These are phyloP conservation scores for Platerodrilus igneus DNA, from an alignment of 2,888 invertebrate species.

Conservation along the genomic window DNA sequence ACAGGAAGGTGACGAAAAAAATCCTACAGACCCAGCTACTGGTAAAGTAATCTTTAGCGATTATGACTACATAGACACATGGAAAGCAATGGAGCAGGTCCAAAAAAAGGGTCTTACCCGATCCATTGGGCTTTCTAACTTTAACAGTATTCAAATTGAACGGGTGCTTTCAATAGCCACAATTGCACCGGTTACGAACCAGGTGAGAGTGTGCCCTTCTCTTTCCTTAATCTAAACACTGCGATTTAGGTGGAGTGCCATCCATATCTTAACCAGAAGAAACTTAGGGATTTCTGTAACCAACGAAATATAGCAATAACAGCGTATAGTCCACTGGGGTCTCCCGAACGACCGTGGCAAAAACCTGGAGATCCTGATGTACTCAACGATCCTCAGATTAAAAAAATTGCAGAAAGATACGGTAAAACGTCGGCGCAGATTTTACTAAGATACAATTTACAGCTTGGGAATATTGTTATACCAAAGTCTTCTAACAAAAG, in stretches of 20 bases:
- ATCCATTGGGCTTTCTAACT: constrained; percentile 80
- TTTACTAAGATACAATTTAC: constrained; percentile 45
- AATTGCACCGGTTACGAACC: constrained; percentile 63
- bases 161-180: constrained; percentile 60
- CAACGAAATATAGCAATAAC: constrained; percentile 61
- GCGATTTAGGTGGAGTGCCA: constrained; percentile 73
- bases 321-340: constrained; percentile 77
- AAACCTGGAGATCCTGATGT: constrained; percentile 65
- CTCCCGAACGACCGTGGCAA: constrained; percentile 77
- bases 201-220: constrained; percentile 51
- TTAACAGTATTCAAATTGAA: constrained; percentile 70
- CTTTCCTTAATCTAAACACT: too few species aligned
- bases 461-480: constrained; percentile 3
- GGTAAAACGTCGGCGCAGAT: constrained; percentile 64
- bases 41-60: constrained; percentile 49
- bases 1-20: constrained; percentile 59
- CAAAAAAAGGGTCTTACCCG: constrained; percentile 61
- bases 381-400: constrained; percentile 64
- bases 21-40: constrained; percentile 56
- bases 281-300: constrained; percentile 63
- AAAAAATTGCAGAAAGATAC: constrained; percentile 56
- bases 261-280: constrained; percentile 67
- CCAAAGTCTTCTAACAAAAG: constrained; percentile 5
- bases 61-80: constrained; percentile 66
- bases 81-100: constrained; percentile 70